These are phyloP conservation scores for Musca vetustissima DNA, from an alignment of 1,140 invertebrate species.

Conservation along the genomic window DNA sequence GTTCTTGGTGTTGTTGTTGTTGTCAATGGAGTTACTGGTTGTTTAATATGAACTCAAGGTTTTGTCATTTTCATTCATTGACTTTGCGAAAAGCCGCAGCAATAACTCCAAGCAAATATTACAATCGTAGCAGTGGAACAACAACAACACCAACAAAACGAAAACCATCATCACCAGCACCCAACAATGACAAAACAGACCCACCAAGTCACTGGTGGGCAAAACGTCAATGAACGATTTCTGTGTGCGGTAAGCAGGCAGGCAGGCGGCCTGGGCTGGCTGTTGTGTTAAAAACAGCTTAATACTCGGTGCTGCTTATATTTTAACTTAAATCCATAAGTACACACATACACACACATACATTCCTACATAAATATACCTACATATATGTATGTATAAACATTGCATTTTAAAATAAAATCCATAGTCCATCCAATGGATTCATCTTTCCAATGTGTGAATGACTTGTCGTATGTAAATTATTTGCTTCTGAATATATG, in stretches of 20 bases:
- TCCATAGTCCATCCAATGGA: too few relatives aligned
- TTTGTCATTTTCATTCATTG: background rate
- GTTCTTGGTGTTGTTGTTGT: too few relatives aligned
- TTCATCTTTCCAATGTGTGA: background rate
- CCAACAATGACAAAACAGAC: too few relatives aligned
- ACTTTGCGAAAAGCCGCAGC: too few relatives aligned
- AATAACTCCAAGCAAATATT: too few relatives aligned
- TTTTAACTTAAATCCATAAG: background rate
- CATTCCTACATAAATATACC: background rate
- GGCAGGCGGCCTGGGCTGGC: background rate
- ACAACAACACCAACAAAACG: too few relatives aligned
- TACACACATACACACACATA: too few relatives aligned
- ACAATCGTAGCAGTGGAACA: too few relatives aligned
- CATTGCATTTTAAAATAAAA: background rate
- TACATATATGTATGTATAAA: background rate
- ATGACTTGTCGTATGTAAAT: conserved; percentile 3
- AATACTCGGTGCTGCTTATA: conserved; percentile 1
- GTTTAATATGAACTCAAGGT: conserved; percentile 14
- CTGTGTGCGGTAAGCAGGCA: background rate
- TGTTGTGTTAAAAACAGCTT: conserved; percentile 5
- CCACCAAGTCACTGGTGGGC: too few relatives aligned
- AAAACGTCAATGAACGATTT: conserved; percentile 23
- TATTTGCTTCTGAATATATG: background rate
- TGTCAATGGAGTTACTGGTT: too few relatives aligned
- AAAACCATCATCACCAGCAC: too few relatives aligned